Conservation (phyloP, 1,140 invertebrate genomes). For the Drosophila santomea region DNA sequence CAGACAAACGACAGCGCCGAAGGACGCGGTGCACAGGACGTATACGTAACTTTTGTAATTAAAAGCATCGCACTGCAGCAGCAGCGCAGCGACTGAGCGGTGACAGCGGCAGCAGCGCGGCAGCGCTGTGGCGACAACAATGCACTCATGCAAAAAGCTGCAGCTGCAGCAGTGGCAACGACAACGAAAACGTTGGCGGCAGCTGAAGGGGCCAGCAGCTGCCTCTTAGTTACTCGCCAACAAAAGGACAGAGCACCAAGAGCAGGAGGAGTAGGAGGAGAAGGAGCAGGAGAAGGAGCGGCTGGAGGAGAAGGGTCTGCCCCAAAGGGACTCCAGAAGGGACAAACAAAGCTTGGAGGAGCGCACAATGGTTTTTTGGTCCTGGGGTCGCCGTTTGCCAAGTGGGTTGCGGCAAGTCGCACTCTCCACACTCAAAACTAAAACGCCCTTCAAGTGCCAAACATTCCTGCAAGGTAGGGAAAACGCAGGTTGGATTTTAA, state of each 20-base stretch:
- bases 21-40: slow-evolving; percentile 58
- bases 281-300: not conserved
- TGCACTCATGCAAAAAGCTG: slow-evolving; percentile 69
- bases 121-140: slow-evolving; percentile 48
- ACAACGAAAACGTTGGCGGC: not conserved
- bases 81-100: slow-evolving; percentile 15
- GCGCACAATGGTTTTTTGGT: slow-evolving; percentile 69
- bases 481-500: not conserved
- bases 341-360: slow-evolving; percentile 66
- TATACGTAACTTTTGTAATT: slow-evolving; percentile 82
- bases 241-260: slow-evolving; percentile 30
- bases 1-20: slow-evolving; percentile 52
- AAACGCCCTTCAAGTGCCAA: slow-evolving; percentile 9
- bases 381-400: slow-evolving; percentile 53
- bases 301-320: not conserved
- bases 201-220: slow-evolving; percentile 39
- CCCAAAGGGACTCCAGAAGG: slow-evolving; percentile 13
- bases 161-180: slow-evolving; percentile 35
- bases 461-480: not conserved
- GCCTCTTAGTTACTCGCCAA: slow-evolving; percentile 42
- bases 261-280: not conserved
- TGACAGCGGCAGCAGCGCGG: not conserved
- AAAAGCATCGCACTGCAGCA: slow-evolving; percentile 74
- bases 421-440: slow-evolving; percentile 34
- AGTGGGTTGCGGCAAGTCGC: slow-evolving; percentile 34